Evolutionary conservation across 2,888 invertebrate genomes (phyloP), one percentile per base, ranked within the genome.

Genomic region (Lithophane leautieri): DNA sequence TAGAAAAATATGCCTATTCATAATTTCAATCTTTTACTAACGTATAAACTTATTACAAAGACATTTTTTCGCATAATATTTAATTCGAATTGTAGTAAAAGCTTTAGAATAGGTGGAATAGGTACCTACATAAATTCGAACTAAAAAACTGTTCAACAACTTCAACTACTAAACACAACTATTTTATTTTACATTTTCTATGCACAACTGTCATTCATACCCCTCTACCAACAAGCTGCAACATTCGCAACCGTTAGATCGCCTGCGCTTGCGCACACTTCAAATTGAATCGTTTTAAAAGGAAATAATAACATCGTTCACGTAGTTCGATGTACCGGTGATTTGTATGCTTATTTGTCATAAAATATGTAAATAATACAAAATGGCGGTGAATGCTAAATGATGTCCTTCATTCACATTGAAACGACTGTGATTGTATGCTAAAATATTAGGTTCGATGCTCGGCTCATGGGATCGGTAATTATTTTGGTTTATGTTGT

Each of bases 401-500:
- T 83, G 83, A 86, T 85, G 88, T 90, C 92, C 90, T 89, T 88
- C 87, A 88, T 86, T 85, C 87, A 84, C 88, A 89, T 89, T 86
- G 86, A 83, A 86, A 86, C 83, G 78, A 78, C 79, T 84, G 63
- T 90, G 89, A 92, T 92, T 92, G 92, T 92, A 92, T 92, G 91
- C 84, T 86, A 92, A 91, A 87, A 83, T 76, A 76, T 83, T 77
- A 83, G 81, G 91, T 87, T 91, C 89, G 86, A 85, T 73, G 90
- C 66, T 82, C 89, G 83, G 73, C 65, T 87, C 72, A 89, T 86
- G 81, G 84, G 50, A 50, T 72, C 50, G 66, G 73, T 84, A 82
- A 89, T 82, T 84, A 83, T 86, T 77, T 81, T 82, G 72, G 68
- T 85, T 82, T 81, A 72, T 81, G 12, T 75, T 63, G 14, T 61